Evolutionary conservation across 1,140 invertebrate genomes (phyloP), one percentile per base, ranked within the genome.

Genomic region (Drosophila kikkawai): DNA sequence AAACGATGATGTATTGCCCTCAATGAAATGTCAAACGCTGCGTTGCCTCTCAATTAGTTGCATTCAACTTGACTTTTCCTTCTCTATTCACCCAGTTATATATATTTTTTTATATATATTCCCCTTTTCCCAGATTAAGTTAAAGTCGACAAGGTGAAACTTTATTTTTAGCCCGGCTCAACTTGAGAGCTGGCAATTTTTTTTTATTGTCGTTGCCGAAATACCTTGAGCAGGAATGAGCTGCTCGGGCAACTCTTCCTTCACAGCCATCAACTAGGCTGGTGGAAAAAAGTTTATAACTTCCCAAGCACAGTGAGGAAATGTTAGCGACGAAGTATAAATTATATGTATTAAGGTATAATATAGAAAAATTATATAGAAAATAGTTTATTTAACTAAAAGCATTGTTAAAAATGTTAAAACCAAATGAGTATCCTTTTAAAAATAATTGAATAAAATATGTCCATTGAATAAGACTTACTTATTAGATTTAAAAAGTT

Each of bases 111-210:
- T 22, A 39, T 39, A 39, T 22, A 47, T 12, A 9, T 41, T 17
- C 29, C 15, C 1, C 13, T 15, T 37, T 37, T 9, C 17, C 11
- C 34, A 48, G 68, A 73, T 73, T 50, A 73, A 51, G 67, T 73
- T 73, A 73, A 73, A 42, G 69, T 70, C 41, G 45, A 51, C 67
- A 73, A 51, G 68, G 67, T 47, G 32, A 36, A 73, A 73, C 44
- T 73, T 73, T 73, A 73, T 73, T 73, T 73, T 73, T 73, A 73
- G 55, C 37, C 32, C 32, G 22, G 64, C 65, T 70, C 22, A 70
- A 70, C 64, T 70, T 51, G 42, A 37, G 67, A 69, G 67, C 64
- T 53, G 22, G 47, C 42, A 47, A 55, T 68, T 68, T 69, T 69
- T 69, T 55, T 68, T 53, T 70, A 53, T 56, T 42, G 39, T 69